Base-by-base conservation (phyloP, 2,113 vertebrate species). In the Pogona vitticeps region DNA sequence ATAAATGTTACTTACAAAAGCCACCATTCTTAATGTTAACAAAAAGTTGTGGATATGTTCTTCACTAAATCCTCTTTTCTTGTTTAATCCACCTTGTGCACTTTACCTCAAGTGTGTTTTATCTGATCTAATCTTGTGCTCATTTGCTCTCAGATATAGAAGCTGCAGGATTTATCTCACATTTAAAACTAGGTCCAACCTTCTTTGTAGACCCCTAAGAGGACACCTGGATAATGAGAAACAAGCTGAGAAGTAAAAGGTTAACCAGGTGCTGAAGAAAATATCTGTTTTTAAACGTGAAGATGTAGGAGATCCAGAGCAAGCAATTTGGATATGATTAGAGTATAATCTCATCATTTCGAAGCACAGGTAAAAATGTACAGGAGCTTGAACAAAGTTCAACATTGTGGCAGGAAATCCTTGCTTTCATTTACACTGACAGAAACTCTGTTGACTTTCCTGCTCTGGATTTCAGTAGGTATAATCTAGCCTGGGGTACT, bases 21-120 rank as follows among this genome's bases (percentile, higher is more conserved):
- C 95, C 90, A 95, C 97, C 92, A 98, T 98, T 99, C 98, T 98
- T 96, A 97, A 90, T 95, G 96, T 96, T 98, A 97, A 98, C 97
- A 97, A 98, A 98, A 98, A 98, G 97, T 98, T 98, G 97, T 98
- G 97, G 97, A 97, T 98, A 97, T 95, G 97, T 98, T 97, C 98
- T 98, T 98, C 97, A 97, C 97, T 98, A 99, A 99, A 99, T 98
- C 98, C 98, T 98, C 98, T 98, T 99, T 99, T 97, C 97, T 97
- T 97, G 96, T 97, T 97, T 98, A 99, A 99, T 98, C 98, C 98
- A 98, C 98, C 98, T 98, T 96, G 97, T 95, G 97, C 97, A 97
- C 98, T 98, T 98, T 98, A 98, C 97, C 98, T 98, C 94, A 98
- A 98, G 97, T 98, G 98, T 97, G 97, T 97, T 98, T 98, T 98